Base-by-base conservation (phyloP, 2,888 invertebrate species). In the Callinectes sapidus region DNA sequence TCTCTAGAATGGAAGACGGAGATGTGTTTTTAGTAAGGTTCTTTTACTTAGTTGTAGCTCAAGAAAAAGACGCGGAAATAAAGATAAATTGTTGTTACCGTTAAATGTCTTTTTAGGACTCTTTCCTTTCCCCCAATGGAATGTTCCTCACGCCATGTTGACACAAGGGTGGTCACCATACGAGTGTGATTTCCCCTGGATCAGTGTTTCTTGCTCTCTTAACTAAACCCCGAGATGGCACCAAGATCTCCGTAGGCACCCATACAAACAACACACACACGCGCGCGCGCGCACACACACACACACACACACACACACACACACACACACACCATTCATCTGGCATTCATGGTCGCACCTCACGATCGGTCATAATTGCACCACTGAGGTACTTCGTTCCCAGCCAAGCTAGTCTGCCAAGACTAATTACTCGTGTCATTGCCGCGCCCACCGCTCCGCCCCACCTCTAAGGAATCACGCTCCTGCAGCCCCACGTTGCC, bases 381-480 rank as follows among this genome's bases (percentile, higher is more conserved):
- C 71, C 71, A 71, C 71, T n/a, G 71, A n/a, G 71, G 28, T 71
- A 28, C 71, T 71, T 71, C 71, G 71, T 71, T 71, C 23, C 71
- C 71, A 71, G 28, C 28, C 71, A n/a, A 71, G 28, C 28, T 8
- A 71, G 28, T 5, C 71, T 71, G 28, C 71, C 71, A 28, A 28
- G 71, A 81, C 81, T 81, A 81, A 81, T 35, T 81, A 32, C 81
- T 54, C 87, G 28, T 54, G 28, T 35, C 87, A 42, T 35, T 54
- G 28, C 87, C 87, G 54, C 87, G 14, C 28, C 54, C 87, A 48
- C 42, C 42, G 32, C 54, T 54, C 42, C 28, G 48, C 87, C 14
- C 87, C 48, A 28, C 87, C 87, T n/a, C 87, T 54, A 28, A 42
- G n/a, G 42, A 39, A 86, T 81, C 81, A 81, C 81, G 81, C 35